phyloP scores from a whole-genome alignment of 1,140 invertebrate genomes.

The Hirudo medicinalis region DNA sequence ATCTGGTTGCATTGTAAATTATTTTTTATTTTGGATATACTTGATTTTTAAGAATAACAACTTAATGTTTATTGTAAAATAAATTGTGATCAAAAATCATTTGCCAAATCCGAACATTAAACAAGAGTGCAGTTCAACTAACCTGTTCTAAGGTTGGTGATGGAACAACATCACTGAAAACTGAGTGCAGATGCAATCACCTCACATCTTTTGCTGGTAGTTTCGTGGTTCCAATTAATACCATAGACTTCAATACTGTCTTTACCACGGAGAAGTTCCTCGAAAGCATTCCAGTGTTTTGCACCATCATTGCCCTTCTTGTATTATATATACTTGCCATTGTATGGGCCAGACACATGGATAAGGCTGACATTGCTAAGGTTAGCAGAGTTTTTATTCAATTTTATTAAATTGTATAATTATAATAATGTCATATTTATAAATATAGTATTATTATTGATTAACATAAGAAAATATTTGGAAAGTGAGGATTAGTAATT shows the following conservation, averaged over 20 bases:
- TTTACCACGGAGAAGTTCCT: constrained; percentile 41
- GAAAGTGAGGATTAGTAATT: too few relatives aligned
- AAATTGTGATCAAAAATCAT: neutral
- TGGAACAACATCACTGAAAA: constrained; percentile 33
- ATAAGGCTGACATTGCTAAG: constrained; percentile 39
- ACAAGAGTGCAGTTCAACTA: neutral
- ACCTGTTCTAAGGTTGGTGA: constrained; percentile 29
- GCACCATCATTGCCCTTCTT: constrained; percentile 43
- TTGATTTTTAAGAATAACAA: neutral
- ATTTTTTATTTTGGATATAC: neutral
- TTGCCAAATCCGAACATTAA: neutral
- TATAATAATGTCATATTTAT: neutral
- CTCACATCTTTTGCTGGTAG: constrained; percentile 48
- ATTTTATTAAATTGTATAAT: neutral
- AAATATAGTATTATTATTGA: too few relatives aligned
- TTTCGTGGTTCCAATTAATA: constrained; percentile 46
- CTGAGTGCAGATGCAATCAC: constrained; percentile 45
- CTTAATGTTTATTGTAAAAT: neutral
- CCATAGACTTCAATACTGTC: constrained; percentile 48
- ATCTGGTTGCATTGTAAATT: constrained; percentile 33
- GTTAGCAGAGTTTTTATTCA: neutral
- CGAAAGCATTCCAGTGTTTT: constrained; percentile 40
- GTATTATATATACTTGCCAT: constrained; percentile 41
- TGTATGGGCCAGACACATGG: constrained; percentile 44
- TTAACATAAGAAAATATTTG: too few relatives aligned